phyloP scores from a whole-genome alignment of 2,888 invertebrate genomes.

The Coelogynopora nodosa region DNA sequence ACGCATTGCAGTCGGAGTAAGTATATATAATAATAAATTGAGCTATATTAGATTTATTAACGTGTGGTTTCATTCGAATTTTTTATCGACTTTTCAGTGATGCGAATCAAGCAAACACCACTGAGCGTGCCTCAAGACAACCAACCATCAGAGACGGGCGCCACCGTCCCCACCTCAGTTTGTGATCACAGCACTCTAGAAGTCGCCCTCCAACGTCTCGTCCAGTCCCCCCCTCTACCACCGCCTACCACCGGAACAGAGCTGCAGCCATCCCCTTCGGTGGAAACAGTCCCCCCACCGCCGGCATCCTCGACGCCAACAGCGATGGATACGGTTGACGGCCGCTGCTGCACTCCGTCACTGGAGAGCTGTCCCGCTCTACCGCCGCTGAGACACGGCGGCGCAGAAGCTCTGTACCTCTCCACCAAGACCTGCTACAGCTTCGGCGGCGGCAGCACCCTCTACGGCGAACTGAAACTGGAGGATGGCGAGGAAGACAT shows the following conservation, averaged over 20 bases:
- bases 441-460: background rate
- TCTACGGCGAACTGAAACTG: background rate
- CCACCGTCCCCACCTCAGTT: background rate
- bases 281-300: background rate
- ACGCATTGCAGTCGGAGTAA: too few species aligned
- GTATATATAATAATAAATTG: too few species aligned
- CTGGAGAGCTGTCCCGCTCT: too few species aligned
- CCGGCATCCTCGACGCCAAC: background rate
- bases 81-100: conserved; percentile 4
- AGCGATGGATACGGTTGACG: background rate
- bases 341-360: background rate
- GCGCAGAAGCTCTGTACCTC: background rate
- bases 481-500: background rate
- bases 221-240: background rate
- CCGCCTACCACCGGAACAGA: background rate
- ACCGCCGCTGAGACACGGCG: background rate
- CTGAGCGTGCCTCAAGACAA: background rate
- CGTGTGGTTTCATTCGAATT: too few species aligned
- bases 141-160: background rate
- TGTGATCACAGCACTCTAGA: background rate
- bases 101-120: conserved; percentile 8
- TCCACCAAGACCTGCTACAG: background rate
- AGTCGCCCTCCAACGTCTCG: background rate
- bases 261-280: background rate
- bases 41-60: too few species aligned